Conservation (phyloP, 64 coral and sea anemone species). For the Cladopsammia gracilis region DNA sequence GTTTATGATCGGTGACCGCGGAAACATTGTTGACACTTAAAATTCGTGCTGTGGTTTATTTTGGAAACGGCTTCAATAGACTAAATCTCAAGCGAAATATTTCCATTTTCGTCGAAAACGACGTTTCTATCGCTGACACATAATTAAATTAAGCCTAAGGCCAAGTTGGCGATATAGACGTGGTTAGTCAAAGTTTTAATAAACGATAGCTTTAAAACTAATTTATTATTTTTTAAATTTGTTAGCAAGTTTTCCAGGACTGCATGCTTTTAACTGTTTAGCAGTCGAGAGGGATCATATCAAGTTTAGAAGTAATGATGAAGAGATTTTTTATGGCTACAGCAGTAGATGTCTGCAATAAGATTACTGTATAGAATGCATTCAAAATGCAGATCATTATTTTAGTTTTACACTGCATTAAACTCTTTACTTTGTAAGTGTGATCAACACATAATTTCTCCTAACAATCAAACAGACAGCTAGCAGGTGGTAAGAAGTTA, state of each 20-base stretch:
- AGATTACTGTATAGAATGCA: background rate
- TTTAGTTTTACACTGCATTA: background rate
- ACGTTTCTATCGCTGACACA: background rate
- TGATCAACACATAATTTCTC: constrained; percentile 1
- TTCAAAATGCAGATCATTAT: background rate
- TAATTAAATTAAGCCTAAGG: background rate
- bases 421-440: background rate
- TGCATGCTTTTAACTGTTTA: background rate
- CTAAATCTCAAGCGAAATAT: background rate
- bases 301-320: background rate
- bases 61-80: constrained; percentile 28
- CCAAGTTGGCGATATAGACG: background rate
- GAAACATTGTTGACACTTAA: background rate
- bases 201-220: constrained; percentile 3
- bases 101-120: constrained; percentile 23
- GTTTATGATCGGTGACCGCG: too few relatives aligned
- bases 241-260: background rate
- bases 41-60: background rate
- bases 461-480: background rate
- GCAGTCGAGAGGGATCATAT: background rate
- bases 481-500: background rate
- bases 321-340: background rate
- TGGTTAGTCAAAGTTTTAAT: background rate
- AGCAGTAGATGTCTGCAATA: background rate
- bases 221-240: constrained; percentile 33